These are phyloP conservation scores for Camptogramma bilineatum DNA, from an alignment of 2,888 invertebrate species.

Conservation along the genomic window DNA sequence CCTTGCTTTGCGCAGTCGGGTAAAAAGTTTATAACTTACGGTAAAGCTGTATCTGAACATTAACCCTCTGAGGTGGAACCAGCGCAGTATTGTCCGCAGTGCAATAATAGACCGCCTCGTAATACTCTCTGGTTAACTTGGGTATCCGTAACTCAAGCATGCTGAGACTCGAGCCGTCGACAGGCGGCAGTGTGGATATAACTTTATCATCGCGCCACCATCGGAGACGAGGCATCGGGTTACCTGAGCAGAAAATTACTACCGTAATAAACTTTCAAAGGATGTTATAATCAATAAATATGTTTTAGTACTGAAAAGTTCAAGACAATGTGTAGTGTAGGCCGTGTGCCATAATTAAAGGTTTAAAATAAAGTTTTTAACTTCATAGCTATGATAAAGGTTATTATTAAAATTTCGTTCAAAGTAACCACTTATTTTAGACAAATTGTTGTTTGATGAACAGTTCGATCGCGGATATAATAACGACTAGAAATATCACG, in stretches of 20 bases:
- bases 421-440: no score
- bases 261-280: not conserved
- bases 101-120: constrained; percentile 89
- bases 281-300: not conserved
- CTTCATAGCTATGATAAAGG: no score
- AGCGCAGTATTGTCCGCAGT: constrained; percentile 90
- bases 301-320: not conserved
- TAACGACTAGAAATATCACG: not conserved
- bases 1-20: no score
- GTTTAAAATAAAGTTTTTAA: no score
- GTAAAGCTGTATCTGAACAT: constrained; percentile 89
- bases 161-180: constrained; percentile 68
- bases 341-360: no score
- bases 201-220: constrained; percentile 82
- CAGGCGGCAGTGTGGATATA: constrained; percentile 68
- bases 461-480: no score
- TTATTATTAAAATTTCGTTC: no score
- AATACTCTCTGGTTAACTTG: constrained; percentile 86
- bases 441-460: no score
- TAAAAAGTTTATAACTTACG: constrained; percentile 74
- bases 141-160: constrained; percentile 70
- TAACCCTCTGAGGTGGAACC: constrained; percentile 87
- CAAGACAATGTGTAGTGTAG: no score
- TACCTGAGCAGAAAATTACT: constrained; percentile 59
- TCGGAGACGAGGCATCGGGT: constrained; percentile 77